Percentiles rank a stretch among this genome's conserved stretches.
phyloP scores from a whole-genome alignment of 2,888 invertebrate species.

The Gymnoscelis rufifasciata region DNA sequence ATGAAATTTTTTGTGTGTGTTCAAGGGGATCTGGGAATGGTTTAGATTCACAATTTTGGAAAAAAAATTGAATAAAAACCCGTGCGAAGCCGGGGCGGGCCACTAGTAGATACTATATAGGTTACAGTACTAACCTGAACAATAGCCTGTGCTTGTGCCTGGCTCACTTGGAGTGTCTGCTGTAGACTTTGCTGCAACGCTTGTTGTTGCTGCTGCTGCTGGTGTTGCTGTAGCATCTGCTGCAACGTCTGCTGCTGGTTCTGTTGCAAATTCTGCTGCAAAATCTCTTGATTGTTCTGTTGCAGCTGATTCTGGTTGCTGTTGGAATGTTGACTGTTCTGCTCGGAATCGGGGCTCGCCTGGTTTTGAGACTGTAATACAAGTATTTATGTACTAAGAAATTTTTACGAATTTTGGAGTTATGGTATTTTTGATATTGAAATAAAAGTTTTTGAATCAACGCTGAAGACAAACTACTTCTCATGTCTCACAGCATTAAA shows the following conservation, averaged over 20 bases:
- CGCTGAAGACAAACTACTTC: no score
- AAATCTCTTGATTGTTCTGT: conserved; percentile 64
- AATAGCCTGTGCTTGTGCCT: conserved; percentile 68
- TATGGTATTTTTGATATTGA: no score
- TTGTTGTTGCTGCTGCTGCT: conserved; percentile 51
- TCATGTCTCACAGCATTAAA: no score
- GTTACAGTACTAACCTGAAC: conserved; percentile 44
- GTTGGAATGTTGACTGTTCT: conserved; percentile 70
- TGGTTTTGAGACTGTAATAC: conserved; percentile 76
- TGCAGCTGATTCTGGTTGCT: conserved; percentile 66
- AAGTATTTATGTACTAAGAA: no score
- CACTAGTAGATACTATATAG: no score
- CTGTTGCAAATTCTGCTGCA: conserved; percentile 55
- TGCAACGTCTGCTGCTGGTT: conserved; percentile 53
- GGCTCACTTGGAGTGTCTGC: conserved; percentile 63
- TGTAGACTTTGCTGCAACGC: conserved; percentile 41
- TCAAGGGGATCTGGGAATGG: no score
- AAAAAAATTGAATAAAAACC: no score
- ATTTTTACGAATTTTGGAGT: no score
- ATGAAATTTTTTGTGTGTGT: no score
- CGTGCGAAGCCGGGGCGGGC: no score
- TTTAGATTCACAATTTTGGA: no score
- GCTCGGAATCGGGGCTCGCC: conserved; percentile 66
- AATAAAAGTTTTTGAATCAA: no score
- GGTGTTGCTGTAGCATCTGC: conserved; percentile 48